phyloP scores from a whole-genome alignment of 1,140 invertebrate species.

The Habropoda laboriosa region DNA sequence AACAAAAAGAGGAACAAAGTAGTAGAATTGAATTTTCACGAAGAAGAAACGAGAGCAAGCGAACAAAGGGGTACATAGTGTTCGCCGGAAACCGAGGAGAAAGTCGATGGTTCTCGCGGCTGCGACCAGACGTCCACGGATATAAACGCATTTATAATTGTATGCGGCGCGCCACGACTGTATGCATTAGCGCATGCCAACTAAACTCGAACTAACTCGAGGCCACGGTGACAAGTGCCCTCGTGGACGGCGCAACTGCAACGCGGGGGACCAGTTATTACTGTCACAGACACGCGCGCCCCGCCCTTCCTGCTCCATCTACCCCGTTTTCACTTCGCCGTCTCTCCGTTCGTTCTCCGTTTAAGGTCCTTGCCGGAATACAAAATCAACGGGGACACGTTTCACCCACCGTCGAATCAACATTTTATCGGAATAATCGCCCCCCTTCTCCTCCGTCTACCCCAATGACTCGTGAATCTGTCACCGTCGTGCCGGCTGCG shows the following conservation, averaged over 20 bases:
- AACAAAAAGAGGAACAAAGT: neutral
- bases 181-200: constrained; percentile 58
- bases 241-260: constrained; percentile 52
- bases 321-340: neutral
- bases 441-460: neutral
- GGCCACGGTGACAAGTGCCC: constrained; percentile 61
- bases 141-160: constrained; percentile 51
- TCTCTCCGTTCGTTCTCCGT: neutral
- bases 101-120: constrained; percentile 19
- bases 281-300: constrained; percentile 57
- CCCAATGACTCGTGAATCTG: too few species aligned
- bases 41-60: neutral
- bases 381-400: constrained; percentile 13
- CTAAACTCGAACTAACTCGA: constrained; percentile 51
- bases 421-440: constrained; percentile 17
- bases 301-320: constrained; percentile 44
- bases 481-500: neutral
- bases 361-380: constrained; percentile 24
- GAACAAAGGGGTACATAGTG: neutral
- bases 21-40: neutral
- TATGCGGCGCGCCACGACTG: constrained; percentile 32
- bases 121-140: constrained; percentile 13
- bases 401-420: neutral
- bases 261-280: constrained; percentile 62
- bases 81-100: constrained; percentile 20